Base-by-base conservation (phyloP, 2,888 invertebrate genomes). In the Cordylochernes scorpioides region DNA sequence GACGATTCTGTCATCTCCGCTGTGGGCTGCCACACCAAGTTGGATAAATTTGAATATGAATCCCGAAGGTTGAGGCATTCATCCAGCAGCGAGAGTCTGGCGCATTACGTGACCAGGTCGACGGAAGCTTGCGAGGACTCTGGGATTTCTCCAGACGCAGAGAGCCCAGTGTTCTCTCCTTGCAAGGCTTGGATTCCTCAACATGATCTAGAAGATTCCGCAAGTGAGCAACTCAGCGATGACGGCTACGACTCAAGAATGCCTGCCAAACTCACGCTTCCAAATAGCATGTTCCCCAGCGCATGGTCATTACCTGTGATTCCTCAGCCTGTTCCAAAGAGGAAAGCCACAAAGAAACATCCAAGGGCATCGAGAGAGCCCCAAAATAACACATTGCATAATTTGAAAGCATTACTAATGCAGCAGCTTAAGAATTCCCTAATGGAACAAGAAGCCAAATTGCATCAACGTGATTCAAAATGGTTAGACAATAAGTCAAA, bases 181-280 rank as follows among this genome's bases (percentile, higher is more conserved):
- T 12, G 14, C 12, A 22, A 22, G 6, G 12, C 22, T 15, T 36
- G 35, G 35, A 36, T 31, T 5, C 35, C 35, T 2, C 24, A 29
- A 8, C 35, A 36, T 19, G 35, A 36, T n/a, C 21, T 36, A 9
- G 35, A 35, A n/a, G 35, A 35, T 21, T 35, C 35, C 3, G 31
- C 26, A 12, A 31, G 33, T 10, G 33, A 36, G 9, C 33, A 36
- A 4, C 6, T 22, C 4, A 14, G 14, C 12, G 22, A 22, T 6
- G 5, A 14, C 22, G 14, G 12, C 22, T 13, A 14, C 5, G 14
- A 22, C 6, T 4, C 12, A 12, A 22, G 22, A 14, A 14, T 22
- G 5, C 22, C 22, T 5, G 22, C 14, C 14, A 22, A 22, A 22
- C 22, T 22, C 5, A 22, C 14, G 22, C 6, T 22, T 5, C 22